Evolutionary conservation across 2,797 vertebrate species (phyloP), one percentile per base, ranked within the genome.

Genomic region (Cryptoprocta ferox): DNA sequence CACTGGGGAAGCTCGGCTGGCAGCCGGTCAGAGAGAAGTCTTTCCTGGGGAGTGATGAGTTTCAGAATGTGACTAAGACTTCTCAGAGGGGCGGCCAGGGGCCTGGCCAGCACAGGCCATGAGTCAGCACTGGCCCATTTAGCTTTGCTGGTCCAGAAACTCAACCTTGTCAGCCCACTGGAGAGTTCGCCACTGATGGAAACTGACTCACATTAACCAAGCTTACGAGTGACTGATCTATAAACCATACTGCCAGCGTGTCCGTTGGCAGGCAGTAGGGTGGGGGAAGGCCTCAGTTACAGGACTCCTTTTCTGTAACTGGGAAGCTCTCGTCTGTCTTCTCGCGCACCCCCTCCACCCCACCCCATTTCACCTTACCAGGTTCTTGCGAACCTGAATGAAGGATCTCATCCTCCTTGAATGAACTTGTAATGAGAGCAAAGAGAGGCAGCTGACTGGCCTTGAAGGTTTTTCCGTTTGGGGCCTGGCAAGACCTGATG

Each of bases 171-270:
- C 45, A 86, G 45, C 6, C 75, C 28, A 35, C 59, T 65, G 30
- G 28, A 48, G 35, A 50, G 30, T 4, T 76, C 16, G 15, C 5
- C 48, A 39, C 0, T 32, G 45, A 42, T 66, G 14, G 66, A 70
- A n/a, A 85, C 63, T n/a, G 56, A 71, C 37, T 80, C 86, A 53
- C 18, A 66, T 28, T 90, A 82, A 88, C 68, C 94, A 93, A 85
- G 19, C 86, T 94, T 88, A 45, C 8, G 1, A 71, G 59, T 0
- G 9, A 88, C 78, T 32, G 39, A 68, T 53, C 5, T 0, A 45
- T 73, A 78, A 88, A 65, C 39, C 82, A 32, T 78, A 76, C 95
- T 28, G 39, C 39, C 76, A 63, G 2, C 11, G 30, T 42, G 26
- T 53, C 63, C 37, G 1, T 78, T 42, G 39, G 35, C 14, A 68